phyloP scores from a whole-genome alignment of 2,888 invertebrate genomes.

The Papilio gigon region DNA sequence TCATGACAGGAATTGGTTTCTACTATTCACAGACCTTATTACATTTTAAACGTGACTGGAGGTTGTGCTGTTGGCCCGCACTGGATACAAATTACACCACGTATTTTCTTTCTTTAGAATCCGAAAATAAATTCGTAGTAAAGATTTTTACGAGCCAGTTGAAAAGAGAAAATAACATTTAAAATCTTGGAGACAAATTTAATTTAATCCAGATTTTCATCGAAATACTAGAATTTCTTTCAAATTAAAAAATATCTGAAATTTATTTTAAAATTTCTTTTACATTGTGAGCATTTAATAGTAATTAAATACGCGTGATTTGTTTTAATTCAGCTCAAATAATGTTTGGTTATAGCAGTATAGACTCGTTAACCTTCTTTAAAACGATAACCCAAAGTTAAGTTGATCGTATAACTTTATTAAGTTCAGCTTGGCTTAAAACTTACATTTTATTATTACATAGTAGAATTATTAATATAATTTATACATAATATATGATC shows the following conservation, averaged over 20 bases:
- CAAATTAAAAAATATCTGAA: too few species aligned
- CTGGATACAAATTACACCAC: slow-evolving; percentile 18
- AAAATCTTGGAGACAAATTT: neutral
- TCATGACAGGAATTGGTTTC: neutral
- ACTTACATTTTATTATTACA: too few species aligned
- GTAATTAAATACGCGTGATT: too few species aligned
- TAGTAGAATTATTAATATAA: too few species aligned
- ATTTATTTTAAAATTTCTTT: too few species aligned
- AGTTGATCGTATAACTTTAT: neutral
- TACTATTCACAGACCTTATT: slow-evolving; percentile 10
- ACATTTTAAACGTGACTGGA: slow-evolving; percentile 19
- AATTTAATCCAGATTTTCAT: too few species aligned
- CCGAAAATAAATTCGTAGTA: neutral
- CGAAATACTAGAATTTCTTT: too few species aligned
- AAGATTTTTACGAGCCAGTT: neutral
- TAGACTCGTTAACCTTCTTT: neutral
- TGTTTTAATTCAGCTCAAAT: neutral
- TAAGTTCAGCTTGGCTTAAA: too few species aligned
- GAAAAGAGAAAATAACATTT: neutral
- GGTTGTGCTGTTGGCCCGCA: neutral
- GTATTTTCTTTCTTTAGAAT: slow-evolving; percentile 16
- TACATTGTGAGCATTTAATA: too few species aligned
- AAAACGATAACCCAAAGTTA: neutral
- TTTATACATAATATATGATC: too few species aligned
- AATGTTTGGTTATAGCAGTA: too few species aligned